These are phyloP conservation scores for Goniozus legneri DNA, from an alignment of 1,140 invertebrate species.

Conservation along the genomic window DNA sequence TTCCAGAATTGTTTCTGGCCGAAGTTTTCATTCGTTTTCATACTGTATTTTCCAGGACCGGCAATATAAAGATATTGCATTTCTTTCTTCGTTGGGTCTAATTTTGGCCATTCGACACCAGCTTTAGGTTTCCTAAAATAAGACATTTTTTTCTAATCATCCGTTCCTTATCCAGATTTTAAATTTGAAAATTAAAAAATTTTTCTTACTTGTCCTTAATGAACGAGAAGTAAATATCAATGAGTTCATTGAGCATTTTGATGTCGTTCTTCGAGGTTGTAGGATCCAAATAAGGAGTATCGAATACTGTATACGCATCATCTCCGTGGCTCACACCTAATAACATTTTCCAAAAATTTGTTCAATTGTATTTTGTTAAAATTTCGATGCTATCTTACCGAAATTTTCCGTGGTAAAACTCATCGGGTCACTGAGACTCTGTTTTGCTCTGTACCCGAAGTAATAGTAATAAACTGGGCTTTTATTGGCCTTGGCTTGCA, in stretches of 20 bases:
- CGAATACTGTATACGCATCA: slow-evolving; percentile 52
- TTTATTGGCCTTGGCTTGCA: slow-evolving; percentile 55
- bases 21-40: slow-evolving; percentile 51
- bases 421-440: slow-evolving; percentile 55
- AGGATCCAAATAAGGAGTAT: slow-evolving; percentile 32
- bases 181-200: slow-evolving; percentile 2
- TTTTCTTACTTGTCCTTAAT: slow-evolving; percentile 55
- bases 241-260: slow-evolving; percentile 54
- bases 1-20: slow-evolving; percentile 58
- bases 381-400: slow-evolving; percentile 57
- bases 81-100: slow-evolving; percentile 41
- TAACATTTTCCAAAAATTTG: background rate
- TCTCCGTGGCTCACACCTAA: slow-evolving; percentile 62
- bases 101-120: slow-evolving; percentile 35
- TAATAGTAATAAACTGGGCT: slow-evolving; percentile 61
- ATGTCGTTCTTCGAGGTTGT: slow-evolving; percentile 44
- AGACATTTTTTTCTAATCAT: slow-evolving; percentile 7
- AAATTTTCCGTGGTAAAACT: slow-evolving; percentile 51
- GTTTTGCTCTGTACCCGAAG: slow-evolving; percentile 55
- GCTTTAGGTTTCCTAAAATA: slow-evolving; percentile 39
- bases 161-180: no score
- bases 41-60: slow-evolving; percentile 44
- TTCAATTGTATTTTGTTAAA: slow-evolving; percentile 12
- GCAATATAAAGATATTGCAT: slow-evolving; percentile 55
- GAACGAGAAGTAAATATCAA: slow-evolving; percentile 57